phyloP scores from a whole-genome alignment of 2,888 invertebrate species.

The Abscondita cerata region DNA sequence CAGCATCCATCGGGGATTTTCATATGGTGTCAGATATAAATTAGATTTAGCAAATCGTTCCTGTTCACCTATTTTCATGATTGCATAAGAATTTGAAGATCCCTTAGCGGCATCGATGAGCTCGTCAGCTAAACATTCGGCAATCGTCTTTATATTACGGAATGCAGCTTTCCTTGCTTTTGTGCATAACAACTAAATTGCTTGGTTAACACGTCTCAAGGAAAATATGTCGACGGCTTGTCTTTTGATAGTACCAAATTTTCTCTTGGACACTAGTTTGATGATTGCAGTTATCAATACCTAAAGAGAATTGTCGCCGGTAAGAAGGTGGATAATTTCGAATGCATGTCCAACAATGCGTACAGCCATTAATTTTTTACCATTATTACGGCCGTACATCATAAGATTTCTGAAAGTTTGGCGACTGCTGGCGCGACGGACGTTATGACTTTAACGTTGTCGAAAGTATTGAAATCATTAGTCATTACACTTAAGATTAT shows the following conservation, averaged over 20 bases:
- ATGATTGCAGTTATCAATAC: constrained; percentile 96
- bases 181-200: constrained; percentile 98
- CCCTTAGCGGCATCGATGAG: constrained; percentile 99
- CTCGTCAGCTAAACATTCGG: constrained; percentile 99
- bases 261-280: constrained; percentile 98
- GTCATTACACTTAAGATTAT: constrained; percentile 54
- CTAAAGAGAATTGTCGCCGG: constrained; percentile 87
- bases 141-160: constrained; percentile 99
- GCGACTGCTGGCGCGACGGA: constrained; percentile 67
- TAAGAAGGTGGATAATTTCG: constrained; percentile 96
- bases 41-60: constrained; percentile 99
- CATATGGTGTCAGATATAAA: constrained; percentile 46
- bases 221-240: constrained; percentile 99
- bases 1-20: background rate
- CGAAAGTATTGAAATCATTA: constrained; percentile 65
- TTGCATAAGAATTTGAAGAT: constrained; percentile 99
- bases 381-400: constrained; percentile 99
- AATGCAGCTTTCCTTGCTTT: constrained; percentile 99
- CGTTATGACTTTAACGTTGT: constrained; percentile 62
- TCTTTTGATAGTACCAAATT: constrained; percentile 99
- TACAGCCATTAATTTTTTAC: constrained; percentile 99
- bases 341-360: constrained; percentile 99
- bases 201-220: constrained; percentile 97
- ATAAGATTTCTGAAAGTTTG: constrained; percentile 97
- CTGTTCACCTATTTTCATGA: constrained; percentile 99